Evolutionary conservation across 2,113 vertebrate genomes (phyloP).

Genomic region (Cervus canadensis): DNA sequence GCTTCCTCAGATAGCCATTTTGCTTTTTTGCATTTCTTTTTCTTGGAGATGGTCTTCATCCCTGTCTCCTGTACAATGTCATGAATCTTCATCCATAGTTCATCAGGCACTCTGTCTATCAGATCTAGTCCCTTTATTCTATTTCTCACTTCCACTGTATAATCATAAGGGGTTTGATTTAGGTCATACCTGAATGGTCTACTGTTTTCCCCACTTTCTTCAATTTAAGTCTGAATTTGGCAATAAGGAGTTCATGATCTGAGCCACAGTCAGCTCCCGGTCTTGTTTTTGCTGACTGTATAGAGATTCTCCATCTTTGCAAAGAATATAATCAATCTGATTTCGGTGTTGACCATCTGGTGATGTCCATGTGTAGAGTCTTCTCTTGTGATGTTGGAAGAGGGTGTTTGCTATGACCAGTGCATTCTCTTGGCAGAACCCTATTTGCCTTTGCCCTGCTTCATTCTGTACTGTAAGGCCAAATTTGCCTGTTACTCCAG

Average conservation of each 20-base stretch:
- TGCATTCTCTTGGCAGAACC: background rate
- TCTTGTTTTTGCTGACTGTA: too few species aligned
- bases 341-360: background rate
- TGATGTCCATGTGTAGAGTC: background rate
- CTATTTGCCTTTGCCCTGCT: background rate
- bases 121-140: background rate
- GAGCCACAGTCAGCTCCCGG: too few species aligned
- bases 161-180: background rate
- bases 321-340: background rate
- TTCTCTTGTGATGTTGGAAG: background rate
- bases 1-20: background rate
- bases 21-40: background rate
- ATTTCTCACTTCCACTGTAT: background rate
- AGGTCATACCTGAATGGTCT: background rate
- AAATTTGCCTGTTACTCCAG: background rate
- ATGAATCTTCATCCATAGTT: background rate
- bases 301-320: too few species aligned
- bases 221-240: background rate
- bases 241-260: too few species aligned
- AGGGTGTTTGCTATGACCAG: background rate
- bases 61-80: background rate
- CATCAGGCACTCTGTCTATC: background rate
- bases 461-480: background rate
- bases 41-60: background rate
- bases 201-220: background rate